Conservation (phyloP, 2,888 invertebrate species). For the Lapara coniferarum region DNA sequence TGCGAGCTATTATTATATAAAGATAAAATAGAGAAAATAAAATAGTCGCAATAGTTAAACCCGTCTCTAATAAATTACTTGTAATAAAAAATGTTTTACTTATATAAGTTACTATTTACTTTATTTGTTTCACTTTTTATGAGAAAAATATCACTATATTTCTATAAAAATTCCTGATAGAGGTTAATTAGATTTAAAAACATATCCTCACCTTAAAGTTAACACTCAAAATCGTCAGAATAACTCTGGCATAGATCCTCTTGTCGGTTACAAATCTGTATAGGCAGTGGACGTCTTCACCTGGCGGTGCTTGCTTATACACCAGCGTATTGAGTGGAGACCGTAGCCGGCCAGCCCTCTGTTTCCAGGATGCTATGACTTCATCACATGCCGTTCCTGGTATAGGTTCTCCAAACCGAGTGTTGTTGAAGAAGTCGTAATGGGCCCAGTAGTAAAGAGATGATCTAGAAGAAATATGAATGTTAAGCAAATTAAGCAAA, state of each 20-base stretch:
- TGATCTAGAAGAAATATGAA: constrained; percentile 78
- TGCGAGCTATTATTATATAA: background rate
- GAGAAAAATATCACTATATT: no score
- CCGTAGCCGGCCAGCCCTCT: constrained; percentile 88
- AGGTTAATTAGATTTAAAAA: no score
- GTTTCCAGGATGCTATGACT: constrained; percentile 93
- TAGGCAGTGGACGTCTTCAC: constrained; percentile 90
- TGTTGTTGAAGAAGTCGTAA: constrained; percentile 96
- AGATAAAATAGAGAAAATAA: no score
- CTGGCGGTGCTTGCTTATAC: constrained; percentile 90
- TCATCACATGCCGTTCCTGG: constrained; percentile 93
- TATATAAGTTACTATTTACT: no score
- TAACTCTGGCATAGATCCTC: constrained; percentile 91
- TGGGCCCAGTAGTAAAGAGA: constrained; percentile 97
- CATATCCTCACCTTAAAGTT: constrained; percentile 87
- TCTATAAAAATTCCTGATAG: no score
- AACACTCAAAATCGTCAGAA: constrained; percentile 90
- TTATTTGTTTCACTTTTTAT: no score
- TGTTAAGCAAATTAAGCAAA: background rate
- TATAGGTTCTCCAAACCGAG: constrained; percentile 92
- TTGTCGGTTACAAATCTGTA: constrained; percentile 94
- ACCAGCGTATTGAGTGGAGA: constrained; percentile 94
- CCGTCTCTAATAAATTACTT: no score
- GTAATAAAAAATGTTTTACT: no score
- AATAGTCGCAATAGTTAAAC: no score